phyloP scores from a whole-genome alignment of 2,113 vertebrate species.

The Petaurus breviceps region DNA sequence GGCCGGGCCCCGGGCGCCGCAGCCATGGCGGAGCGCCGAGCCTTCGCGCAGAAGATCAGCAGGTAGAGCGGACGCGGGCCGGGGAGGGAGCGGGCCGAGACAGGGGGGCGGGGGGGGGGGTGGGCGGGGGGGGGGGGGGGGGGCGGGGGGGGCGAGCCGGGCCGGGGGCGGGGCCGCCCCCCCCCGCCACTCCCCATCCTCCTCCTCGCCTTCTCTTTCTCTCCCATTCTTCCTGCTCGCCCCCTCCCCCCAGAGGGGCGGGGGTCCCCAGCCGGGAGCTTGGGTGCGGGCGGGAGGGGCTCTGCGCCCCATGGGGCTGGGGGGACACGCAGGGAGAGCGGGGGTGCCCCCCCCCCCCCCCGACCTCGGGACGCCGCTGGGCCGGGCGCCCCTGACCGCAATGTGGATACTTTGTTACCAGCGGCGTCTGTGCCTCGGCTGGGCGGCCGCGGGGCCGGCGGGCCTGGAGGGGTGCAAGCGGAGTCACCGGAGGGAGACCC shows the following conservation, averaged over 20 bases:
- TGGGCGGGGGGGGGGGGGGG: neutral
- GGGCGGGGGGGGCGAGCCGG: neutral
- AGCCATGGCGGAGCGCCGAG: slow-evolving; percentile 98
- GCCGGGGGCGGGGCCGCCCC: neutral
- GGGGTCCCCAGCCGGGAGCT: neutral
- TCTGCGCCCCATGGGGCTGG: slow-evolving; percentile 26
- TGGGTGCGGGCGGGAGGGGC: neutral
- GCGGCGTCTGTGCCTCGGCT: neutral
- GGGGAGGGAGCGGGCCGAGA: neutral
- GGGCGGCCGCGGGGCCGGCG: neutral
- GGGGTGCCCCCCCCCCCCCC: slow-evolving; percentile 1
- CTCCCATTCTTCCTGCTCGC: neutral
- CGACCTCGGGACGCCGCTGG: slow-evolving; percentile 53
- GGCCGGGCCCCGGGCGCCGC: slow-evolving; percentile 61
- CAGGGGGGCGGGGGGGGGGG: neutral
- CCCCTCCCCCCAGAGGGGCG: neutral
- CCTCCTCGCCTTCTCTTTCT: neutral
- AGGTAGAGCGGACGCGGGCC: slow-evolving; percentile 85
- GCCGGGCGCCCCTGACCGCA: neutral
- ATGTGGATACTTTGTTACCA: neutral
- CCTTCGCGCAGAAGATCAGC: slow-evolving; percentile 98
- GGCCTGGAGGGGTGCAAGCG: too few relatives aligned
- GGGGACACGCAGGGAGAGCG: neutral
- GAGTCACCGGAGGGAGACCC: too few relatives aligned
- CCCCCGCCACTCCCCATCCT: neutral